Base-by-base conservation (phyloP, 2,797 vertebrate species). In the Mastacembelus armatus region DNA sequence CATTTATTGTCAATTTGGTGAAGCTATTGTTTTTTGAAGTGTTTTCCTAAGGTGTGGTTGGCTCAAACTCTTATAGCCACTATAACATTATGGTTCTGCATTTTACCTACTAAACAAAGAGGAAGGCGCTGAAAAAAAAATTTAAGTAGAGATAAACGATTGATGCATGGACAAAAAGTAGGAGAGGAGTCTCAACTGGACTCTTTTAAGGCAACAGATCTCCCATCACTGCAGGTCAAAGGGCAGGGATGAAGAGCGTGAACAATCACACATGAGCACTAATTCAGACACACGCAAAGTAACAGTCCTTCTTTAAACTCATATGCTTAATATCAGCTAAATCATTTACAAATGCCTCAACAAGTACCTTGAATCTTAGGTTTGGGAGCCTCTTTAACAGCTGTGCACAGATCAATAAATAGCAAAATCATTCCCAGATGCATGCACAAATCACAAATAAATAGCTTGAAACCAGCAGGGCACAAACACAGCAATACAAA, bases 131-230 rank as follows among this genome's bases (percentile, higher is more conserved):
- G 39, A 24, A 14, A 10, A 22, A 24, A 12, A 10, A 40, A 8
- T 1, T 36, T 4, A 36, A 44, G 43, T 44, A 50, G 30, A 38
- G 32, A 61, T n/a, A 18, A 27, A 42, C 45, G 51, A 71, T 1
- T 38, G 66, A 54, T 0, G 29, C 39, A 65, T 29, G 54, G 51
- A 60, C 19, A 44, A 54, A 67, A 33, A 62, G 44, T 61, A 77
- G 75, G 74, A 76, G 76, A 80, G 66, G 80, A 84, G 65, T 54
- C 64, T 74, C 44, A 27, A 38, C 65, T 57, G 65, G 65, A 83
- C 66, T 77, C 70, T 77, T 69, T 76, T 89, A 87, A 88, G 88
- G 88, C 88, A 85, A 78, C 77, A 76, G 33, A 62, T 70, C 68
- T 80, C 71, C 44, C 60, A 48, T 75, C 66, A 4, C 76, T 77